Base-by-base conservation (phyloP, 2,888 invertebrate genomes). In the Plusia festucae region DNA sequence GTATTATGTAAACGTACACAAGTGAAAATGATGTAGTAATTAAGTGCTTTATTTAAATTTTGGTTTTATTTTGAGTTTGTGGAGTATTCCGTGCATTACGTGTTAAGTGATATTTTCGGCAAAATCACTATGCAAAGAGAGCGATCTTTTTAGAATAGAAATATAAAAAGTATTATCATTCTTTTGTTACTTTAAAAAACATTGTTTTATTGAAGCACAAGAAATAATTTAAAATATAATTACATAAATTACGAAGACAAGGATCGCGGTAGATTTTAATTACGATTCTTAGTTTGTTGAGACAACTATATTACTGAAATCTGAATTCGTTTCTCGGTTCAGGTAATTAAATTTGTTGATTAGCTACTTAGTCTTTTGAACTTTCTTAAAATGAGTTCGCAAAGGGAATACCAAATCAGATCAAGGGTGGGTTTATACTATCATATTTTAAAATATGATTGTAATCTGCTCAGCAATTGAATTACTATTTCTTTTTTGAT, bases 101-200 rank as follows among this genome's bases (percentile, higher is more conserved):
- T 74, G 24, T 49, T 57, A 60, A 63, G 62, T 73, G 66, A 49
- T 66, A 61, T 64, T 7, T 20, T 44, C 6, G 11, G 58, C 63
- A 66, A 76, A 81, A 78, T 61, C 66, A 80, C 71, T 82, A 79
- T 82, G 68, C 70, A 74, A 81, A 82, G 75, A 66, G 53, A 78
- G 54, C 57, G 64, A 74, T 65, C 68, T 69, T 66, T 71, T 68
- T 56, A 55, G 68, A 67, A 66, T 68, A 71, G 67, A 55, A 77
- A 65, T 74, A 76, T n/a, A n/a, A n/a, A 68, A 49, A 79, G 30
- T 65, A 74, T 82, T 85, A 85, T 85, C 82, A 68, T 68, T 72
- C 82, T 70, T 68, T 72, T 76, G 53, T 59, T 81, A 81, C 74
- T 83, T 83, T 76, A 1, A 32, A 61, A 74, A 75, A 81, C 79